Percentiles rank a stretch among this genome's conserved stretches.
Evolutionary conservation across 2,113 vertebrate genomes (phyloP).

Genomic region (Microcebus ravelobensis): DNA sequence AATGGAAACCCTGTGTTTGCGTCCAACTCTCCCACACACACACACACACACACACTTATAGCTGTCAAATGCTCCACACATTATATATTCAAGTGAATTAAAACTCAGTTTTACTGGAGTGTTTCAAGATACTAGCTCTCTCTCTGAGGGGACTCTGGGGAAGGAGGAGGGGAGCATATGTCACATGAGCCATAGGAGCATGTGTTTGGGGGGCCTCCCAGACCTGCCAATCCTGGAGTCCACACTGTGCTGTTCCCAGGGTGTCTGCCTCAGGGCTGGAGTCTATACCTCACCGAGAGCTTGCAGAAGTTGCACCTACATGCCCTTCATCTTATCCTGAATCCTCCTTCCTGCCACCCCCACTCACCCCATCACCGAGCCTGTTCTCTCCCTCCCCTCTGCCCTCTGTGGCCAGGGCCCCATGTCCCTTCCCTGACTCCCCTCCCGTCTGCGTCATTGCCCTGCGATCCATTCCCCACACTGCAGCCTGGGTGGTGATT

Average conservation of each 20-base stretch:
- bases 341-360: not conserved
- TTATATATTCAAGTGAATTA: not conserved
- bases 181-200: not conserved
- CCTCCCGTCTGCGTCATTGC: no score
- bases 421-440: not conserved
- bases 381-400: not conserved
- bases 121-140: not conserved
- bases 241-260: fast-evolving
- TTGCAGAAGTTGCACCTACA: not conserved
- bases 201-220: not conserved
- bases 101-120: not conserved
- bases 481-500: not conserved
- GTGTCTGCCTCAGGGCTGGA: not conserved
- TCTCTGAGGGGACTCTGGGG: not conserved
- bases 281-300: not conserved
- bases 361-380: fast-evolving
- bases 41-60: not conserved
- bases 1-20: not conserved
- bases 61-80: not conserved
- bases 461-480: not conserved
- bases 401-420: not conserved
- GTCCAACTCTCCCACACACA: not conserved
- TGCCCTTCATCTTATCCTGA: not conserved
- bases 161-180: not conserved
- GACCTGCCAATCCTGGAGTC: not conserved